phyloP scores from a whole-genome alignment of 2,888 invertebrate species.

The Zhengitettix transpicula region DNA sequence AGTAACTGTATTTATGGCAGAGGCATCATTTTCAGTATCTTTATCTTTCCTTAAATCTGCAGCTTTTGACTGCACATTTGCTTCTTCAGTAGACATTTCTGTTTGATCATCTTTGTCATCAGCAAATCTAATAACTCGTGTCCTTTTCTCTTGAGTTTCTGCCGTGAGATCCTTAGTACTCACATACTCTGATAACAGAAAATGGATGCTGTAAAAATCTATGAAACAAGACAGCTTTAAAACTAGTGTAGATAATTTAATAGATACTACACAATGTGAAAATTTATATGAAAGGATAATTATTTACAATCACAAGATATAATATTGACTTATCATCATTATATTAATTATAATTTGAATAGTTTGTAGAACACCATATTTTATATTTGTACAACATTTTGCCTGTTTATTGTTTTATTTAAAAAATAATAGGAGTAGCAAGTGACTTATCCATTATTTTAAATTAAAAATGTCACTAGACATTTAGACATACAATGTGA shows the following conservation, averaged over 20 bases:
- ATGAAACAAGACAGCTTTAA: background rate
- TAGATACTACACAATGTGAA: no score
- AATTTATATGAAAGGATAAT: no score
- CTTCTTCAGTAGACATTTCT: slow-evolving; percentile 17
- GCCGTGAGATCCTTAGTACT: background rate
- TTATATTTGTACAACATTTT: no score
- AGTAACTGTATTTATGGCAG: slow-evolving; percentile 8
- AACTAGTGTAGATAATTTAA: background rate
- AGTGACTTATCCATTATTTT: no score
- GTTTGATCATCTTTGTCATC: slow-evolving; percentile 15
- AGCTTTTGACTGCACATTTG: slow-evolving; percentile 10
- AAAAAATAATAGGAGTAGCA: no score
- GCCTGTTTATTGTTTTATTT: no score
- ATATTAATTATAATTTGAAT: no score
- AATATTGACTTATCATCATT: no score
- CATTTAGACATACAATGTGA: no score
- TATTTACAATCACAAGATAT: no score
- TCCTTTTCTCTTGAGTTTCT: slow-evolving; percentile 1
- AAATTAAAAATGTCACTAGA: no score
- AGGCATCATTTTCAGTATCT: slow-evolving; percentile 11
- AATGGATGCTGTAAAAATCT: background rate
- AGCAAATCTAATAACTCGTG: slow-evolving; percentile 18
- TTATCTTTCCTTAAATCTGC: slow-evolving; percentile 11
- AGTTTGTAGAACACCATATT: no score
- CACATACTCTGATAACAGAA: background rate